Conservation (phyloP, 2,113 vertebrate genomes). For the Leiothrix lutea region DNA sequence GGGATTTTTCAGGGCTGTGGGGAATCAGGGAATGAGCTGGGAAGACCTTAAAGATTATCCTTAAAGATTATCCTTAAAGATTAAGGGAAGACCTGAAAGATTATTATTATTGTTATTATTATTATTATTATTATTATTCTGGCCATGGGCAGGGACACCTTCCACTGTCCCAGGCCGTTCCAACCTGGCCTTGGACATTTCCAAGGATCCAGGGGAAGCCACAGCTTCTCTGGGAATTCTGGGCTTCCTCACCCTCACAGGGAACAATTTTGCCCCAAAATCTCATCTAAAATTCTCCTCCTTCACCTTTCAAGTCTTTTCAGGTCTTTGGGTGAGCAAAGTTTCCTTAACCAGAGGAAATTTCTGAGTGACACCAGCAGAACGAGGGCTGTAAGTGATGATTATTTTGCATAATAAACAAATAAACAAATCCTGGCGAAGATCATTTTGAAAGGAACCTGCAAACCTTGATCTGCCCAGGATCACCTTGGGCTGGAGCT, state of each 20-base stretch:
- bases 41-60: not conserved
- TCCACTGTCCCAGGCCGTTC: fast-evolving
- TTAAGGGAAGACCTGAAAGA: not conserved
- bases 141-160: not conserved
- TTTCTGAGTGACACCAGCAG: fast-evolving
- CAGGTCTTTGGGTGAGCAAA: too few relatives aligned
- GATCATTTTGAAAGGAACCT: not conserved
- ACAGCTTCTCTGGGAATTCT: not conserved
- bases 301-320: too few relatives aligned
- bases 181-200: not conserved
- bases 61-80: not conserved
- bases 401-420: not conserved
- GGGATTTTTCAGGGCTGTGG: fast-evolving
- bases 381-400: not conserved
- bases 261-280: not conserved
- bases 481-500: not conserved
- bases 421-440: not conserved
- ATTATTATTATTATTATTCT: too few relatives aligned
- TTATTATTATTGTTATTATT: not conserved
- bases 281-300: not conserved
- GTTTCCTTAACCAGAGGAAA: not conserved
- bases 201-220: not conserved
- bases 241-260: not conserved
- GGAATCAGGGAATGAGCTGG: not conserved
- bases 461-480: not conserved